Conservation (phyloP, 2,888 invertebrate species). For the Drosophila multiciliata region DNA sequence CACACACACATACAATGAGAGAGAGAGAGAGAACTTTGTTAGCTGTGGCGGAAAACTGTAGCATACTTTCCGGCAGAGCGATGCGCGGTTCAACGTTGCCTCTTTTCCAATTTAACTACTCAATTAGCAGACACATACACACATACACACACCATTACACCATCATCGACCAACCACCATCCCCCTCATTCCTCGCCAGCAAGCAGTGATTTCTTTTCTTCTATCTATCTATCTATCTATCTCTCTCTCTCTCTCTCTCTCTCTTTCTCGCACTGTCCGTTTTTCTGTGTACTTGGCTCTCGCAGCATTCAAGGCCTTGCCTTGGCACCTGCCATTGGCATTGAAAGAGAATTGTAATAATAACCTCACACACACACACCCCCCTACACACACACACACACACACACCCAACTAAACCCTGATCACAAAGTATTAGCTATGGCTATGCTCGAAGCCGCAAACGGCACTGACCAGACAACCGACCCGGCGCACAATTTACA, state of each 20-base stretch:
- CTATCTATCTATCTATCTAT: background rate
- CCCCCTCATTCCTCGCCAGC: background rate
- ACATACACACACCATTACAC: background rate
- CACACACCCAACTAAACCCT: background rate
- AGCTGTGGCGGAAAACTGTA: conserved; percentile 50
- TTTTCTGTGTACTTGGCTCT: conserved; percentile 8
- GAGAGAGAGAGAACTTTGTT: conserved; percentile 6
- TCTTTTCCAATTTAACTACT: conserved; percentile 61
- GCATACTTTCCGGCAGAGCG: conserved; percentile 60
- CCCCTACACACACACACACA: background rate
- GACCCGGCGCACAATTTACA: background rate
- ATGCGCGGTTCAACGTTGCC: conserved; percentile 17
- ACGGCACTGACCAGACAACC: background rate
- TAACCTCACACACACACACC: background rate
- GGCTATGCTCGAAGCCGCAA: conserved; percentile 10
- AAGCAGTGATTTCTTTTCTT: conserved; percentile 53
- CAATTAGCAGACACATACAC: conserved; percentile 64
- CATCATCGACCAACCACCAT: background rate
- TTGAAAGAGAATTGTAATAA: conserved; percentile 49
- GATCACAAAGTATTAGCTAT: conserved; percentile 3
- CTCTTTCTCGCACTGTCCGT: background rate
- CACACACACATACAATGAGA: background rate
- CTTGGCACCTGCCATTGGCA: conserved; percentile 71
- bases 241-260: conserved; percentile 9
- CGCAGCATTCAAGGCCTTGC: conserved; percentile 31